Conservation (phyloP, 2,797 vertebrate genomes). For the Hoplostethus mediterraneus region DNA sequence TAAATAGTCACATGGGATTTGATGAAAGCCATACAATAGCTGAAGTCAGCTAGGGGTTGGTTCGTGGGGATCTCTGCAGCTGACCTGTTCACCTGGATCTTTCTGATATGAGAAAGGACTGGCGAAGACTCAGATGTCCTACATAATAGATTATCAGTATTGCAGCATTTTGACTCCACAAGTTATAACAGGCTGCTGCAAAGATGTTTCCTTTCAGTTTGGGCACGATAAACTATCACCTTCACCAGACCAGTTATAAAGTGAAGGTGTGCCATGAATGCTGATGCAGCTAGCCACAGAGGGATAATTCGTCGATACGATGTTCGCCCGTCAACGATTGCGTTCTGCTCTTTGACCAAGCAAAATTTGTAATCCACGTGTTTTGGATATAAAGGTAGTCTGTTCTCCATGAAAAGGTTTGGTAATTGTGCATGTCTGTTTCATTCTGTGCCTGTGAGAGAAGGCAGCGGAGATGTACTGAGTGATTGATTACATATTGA, state of each 20-base stretch:
- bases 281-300: background rate
- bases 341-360: background rate
- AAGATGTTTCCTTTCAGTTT: background rate
- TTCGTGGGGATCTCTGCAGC: background rate
- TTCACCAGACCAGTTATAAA: background rate
- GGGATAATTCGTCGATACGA: background rate
- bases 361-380: slow-evolving; percentile 3
- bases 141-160: background rate
- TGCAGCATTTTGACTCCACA: background rate
- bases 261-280: background rate
- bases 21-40: background rate
- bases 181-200: background rate
- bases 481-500: background rate
- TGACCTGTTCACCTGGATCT: background rate
- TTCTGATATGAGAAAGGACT: background rate
- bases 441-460: background rate
- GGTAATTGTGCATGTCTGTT: background rate
- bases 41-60: slow-evolving; percentile 3
- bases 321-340: background rate
- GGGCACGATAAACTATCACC: background rate
- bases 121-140: background rate
- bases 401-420: background rate
- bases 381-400: background rate
- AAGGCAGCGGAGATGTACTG: background rate
- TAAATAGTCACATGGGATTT: slow-evolving; percentile 27